Conservation (phyloP, 2,888 invertebrate genomes). For the Orthosia incerta region DNA sequence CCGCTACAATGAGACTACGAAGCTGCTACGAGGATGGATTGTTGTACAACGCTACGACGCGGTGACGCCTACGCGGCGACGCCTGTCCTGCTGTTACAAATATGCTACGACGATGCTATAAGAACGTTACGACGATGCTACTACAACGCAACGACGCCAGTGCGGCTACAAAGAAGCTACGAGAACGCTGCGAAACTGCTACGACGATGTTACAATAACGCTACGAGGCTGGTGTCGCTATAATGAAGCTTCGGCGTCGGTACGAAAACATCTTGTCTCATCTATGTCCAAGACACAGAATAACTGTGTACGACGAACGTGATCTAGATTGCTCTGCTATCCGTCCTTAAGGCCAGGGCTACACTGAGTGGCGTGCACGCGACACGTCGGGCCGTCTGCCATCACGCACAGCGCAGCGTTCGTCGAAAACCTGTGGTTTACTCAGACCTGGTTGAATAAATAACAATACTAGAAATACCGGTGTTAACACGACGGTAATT, state of each 20-base stretch:
- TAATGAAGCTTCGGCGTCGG: too few relatives aligned
- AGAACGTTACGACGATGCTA: not conserved
- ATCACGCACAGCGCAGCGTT: slow-evolving; percentile 69
- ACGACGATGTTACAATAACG: not conserved
- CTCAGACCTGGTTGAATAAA: slow-evolving; percentile 61
- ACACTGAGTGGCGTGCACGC: slow-evolving; percentile 82
- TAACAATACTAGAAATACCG: slow-evolving; percentile 55
- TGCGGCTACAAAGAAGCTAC: too few relatives aligned
- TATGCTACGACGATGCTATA: too few relatives aligned
- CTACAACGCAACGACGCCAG: not conserved
- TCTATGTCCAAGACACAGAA: too few relatives aligned
- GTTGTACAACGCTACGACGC: not conserved
- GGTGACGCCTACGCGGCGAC: not conserved
- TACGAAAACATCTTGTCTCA: not conserved
- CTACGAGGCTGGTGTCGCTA: not conserved
- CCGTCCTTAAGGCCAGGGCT: slow-evolving; percentile 61
- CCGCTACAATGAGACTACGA: not conserved
- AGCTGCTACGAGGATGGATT: not conserved
- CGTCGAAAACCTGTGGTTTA: slow-evolving; percentile 69
- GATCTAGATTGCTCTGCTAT: slow-evolving; percentile 42
- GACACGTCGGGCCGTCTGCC: slow-evolving; percentile 71
- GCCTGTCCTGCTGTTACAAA: too few relatives aligned
- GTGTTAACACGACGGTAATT: slow-evolving; percentile 49
- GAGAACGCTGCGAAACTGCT: not conserved
- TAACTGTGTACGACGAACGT: not conserved